These are phyloP conservation scores for Ariolimax columbianus DNA, from an alignment of 2,888 invertebrate genomes.

Conservation along the genomic window DNA sequence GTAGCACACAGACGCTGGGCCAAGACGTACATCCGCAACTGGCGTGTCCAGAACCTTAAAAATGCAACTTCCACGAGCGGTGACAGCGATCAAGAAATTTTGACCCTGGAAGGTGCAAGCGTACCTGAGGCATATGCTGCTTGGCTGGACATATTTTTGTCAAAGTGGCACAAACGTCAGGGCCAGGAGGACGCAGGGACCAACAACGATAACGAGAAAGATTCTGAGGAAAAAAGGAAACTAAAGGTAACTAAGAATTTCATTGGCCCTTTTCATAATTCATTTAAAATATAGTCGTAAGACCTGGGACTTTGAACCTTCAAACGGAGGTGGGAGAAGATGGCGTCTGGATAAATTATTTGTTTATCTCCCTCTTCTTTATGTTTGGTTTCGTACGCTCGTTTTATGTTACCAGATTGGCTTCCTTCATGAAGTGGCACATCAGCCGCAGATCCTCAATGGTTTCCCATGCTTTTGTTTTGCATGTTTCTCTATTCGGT, in stretches of 20 bases:
- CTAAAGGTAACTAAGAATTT: slow-evolving; percentile 1
- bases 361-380: too few species aligned
- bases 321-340: too few species aligned
- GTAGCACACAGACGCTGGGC: slow-evolving; percentile 44
- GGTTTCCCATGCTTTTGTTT: too few species aligned
- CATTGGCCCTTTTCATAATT: too few species aligned
- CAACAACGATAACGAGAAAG: not conserved
- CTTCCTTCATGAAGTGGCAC: too few species aligned
- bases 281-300: not conserved
- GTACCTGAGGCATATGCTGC: slow-evolving; percentile 43
- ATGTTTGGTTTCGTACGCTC: too few species aligned
- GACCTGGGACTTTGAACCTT: too few species aligned
- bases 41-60: slow-evolving; percentile 40
- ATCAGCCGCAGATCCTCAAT: too few species aligned
- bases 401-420: too few species aligned
- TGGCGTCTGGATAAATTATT: too few species aligned
- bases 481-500: too few species aligned
- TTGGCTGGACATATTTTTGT: slow-evolving; percentile 39
- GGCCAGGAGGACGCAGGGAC: not conserved
- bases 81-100: slow-evolving; percentile 33
- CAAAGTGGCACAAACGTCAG: slow-evolving; percentile 34
- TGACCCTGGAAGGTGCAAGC: slow-evolving; percentile 30
- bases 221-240: slow-evolving; percentile 10
- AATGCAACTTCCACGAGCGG: slow-evolving; percentile 32
- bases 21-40: slow-evolving; percentile 44